Percentiles rank a stretch among this genome's conserved stretches.
These are phyloP conservation scores for Eremophila alpestris DNA, from an alignment of 2,797 vertebrate species.

Conservation along the genomic window DNA sequence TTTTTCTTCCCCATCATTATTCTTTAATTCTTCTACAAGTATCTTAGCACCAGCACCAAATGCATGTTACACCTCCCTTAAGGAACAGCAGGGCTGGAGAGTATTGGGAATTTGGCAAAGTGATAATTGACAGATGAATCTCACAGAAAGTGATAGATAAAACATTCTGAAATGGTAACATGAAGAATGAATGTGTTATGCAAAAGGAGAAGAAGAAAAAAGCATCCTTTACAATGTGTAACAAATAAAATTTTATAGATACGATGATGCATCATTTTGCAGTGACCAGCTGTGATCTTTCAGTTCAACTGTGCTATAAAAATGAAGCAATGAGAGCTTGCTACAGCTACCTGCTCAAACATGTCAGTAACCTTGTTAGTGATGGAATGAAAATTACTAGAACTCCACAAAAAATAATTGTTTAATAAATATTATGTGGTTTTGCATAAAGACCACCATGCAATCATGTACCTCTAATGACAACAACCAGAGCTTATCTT, in stretches of 20 bases:
- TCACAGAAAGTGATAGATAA: neutral
- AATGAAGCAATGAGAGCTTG: neutral
- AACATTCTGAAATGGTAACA: neutral
- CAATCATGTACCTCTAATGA: neutral
- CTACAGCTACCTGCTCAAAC: neutral
- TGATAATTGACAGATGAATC: neutral
- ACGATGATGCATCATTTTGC: neutral
- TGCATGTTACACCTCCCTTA: neutral
- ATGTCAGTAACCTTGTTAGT: neutral
- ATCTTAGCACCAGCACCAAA: neutral
- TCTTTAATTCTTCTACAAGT: neutral
- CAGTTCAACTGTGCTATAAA: neutral
- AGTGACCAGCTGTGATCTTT: neutral
- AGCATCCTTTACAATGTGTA: accelerated
- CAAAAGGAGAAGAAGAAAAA: neutral
- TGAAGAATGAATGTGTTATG: neutral
- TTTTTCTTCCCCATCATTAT: neutral
- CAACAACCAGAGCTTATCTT: neutral
- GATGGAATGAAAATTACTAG: neutral
- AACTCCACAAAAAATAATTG: neutral
- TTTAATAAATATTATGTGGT: neutral
- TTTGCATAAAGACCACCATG: neutral
- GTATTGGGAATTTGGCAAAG: neutral
- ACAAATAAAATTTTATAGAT: neutral
- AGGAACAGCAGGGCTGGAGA: neutral